A percentile compares a stretch with the other conserved stretches of the same genome.
Evolutionary conservation across 2,113 vertebrate genomes (phyloP).

Genomic region (Calidris pygmaea): DNA sequence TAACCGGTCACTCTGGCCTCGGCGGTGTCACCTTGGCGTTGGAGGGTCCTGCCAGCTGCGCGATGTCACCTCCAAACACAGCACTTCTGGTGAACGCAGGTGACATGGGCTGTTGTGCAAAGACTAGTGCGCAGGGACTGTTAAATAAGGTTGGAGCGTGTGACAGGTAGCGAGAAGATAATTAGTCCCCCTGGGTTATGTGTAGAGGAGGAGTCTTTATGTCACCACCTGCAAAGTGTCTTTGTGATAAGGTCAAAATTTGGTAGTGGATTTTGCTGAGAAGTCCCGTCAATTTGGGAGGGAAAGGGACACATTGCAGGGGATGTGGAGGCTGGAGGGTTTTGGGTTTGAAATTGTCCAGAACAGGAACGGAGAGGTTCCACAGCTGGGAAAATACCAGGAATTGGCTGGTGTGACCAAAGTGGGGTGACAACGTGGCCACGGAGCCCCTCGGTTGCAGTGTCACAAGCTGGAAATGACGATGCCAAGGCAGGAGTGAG

Average conservation of each 20-base stretch:
- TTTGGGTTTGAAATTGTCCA: background rate
- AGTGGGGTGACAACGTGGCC: background rate
- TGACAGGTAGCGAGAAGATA: background rate
- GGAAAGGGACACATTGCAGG: rapidly evolving
- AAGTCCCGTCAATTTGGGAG: background rate
- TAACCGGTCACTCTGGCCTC: background rate
- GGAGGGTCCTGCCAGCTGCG: background rate
- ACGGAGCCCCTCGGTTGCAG: rapidly evolving
- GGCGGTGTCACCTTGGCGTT: background rate
- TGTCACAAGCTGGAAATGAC: background rate
- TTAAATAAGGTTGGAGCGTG: background rate
- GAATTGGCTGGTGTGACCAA: background rate
- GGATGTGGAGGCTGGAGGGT: too few species aligned
- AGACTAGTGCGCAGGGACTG: rapidly evolving
- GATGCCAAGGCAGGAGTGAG: background rate
- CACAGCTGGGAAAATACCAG: too few species aligned
- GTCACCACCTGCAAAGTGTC: background rate
- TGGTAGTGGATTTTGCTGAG: background rate
- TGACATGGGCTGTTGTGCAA: background rate
- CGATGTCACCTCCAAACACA: background rate
- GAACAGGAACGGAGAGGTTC: background rate
- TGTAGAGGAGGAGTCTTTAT: background rate
- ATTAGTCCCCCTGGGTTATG: background rate
- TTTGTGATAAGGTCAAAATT: background rate
- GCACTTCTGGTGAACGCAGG: background rate